Base-by-base conservation (phyloP, 2,113 vertebrate genomes). In the Microtus pennsylvanicus region DNA sequence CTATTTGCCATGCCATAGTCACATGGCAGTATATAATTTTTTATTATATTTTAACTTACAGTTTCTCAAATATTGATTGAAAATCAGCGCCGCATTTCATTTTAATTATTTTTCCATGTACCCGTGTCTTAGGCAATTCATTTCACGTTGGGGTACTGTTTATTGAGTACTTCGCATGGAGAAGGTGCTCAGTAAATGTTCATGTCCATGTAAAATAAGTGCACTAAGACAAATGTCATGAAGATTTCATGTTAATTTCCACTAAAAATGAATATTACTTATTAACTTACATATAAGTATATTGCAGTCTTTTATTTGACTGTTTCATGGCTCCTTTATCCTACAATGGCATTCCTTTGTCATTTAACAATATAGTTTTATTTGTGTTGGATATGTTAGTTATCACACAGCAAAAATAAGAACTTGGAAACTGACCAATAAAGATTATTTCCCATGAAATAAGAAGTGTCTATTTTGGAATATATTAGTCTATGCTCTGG, bases 301-400 rank as follows among this genome's bases (percentile, higher is more conserved):
- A 24, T n/a, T 55, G 2, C 19, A 81, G 21, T 21, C 4, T 55
- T 80, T n/a, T 80, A 52, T 55, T 80, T 55, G 78, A 55, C 19
- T 13, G 10, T 13, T 58, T 81, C 50, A 13, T 55, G 21, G 22
- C 50, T 30, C 3, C 17, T 85, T 91, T 42, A 12, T 47, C 35
- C 24, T 91, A 74, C 5, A 93, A 90, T 3, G 14, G 22, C 5
- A 42, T 69, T 13, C 2, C 21, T 3, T 65, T 81, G 76, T 22
- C 26, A 82, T 50, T 63, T 52, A 97, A 91, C 16, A 38, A 33
- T 9, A 26, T 58, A 45, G 52, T n/a, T 96, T 92, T 75, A 87
- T 47, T 30, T 61, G 24, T 75, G 67, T 72, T 89, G 17, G n/a
- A 52, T 87, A 87, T 3, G 67, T 14, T 85, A 83, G 70, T 70